These are phyloP conservation scores for Argyresthia albistria DNA, from an alignment of 2,888 invertebrate species.

Conservation along the genomic window DNA sequence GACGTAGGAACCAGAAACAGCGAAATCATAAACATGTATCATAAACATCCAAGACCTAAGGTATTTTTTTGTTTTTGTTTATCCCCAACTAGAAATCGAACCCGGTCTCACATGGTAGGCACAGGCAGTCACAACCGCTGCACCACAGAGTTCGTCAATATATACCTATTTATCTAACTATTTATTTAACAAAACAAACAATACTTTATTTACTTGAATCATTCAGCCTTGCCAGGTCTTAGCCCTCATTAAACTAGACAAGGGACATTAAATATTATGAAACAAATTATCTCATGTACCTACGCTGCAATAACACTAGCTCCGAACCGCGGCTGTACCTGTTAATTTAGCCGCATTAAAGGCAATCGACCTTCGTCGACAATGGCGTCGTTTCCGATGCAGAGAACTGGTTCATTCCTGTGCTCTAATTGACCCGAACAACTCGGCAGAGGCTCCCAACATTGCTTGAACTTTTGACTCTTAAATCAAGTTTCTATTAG, in stretches of 20 bases:
- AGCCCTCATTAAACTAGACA: not conserved
- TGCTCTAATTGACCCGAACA: constrained; percentile 3
- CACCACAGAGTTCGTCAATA: too few relatives aligned
- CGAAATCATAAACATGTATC: too few relatives aligned
- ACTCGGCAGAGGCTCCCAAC: not conserved
- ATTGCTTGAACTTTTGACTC: not conserved
- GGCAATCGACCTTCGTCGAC: constrained; percentile 41
- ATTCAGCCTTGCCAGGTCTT: too few relatives aligned
- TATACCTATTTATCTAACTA: too few relatives aligned
- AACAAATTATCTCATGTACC: not conserved
- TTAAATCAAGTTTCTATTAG: not conserved
- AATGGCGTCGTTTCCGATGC: constrained; percentile 25
- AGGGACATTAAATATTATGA: not conserved
- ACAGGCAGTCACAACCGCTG: too few relatives aligned
- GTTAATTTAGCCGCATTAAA: constrained; percentile 39
- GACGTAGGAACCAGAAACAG: too few relatives aligned
- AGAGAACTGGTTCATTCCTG: constrained; percentile 15
- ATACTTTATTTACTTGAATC: too few relatives aligned
- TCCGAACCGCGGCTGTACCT: constrained; percentile 18
- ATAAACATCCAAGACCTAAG: too few relatives aligned
- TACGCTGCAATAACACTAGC: not conserved
- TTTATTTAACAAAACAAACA: too few relatives aligned
- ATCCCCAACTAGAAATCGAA: too few relatives aligned
- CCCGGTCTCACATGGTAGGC: too few relatives aligned
- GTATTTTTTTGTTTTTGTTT: too few relatives aligned